Evolutionary conservation across 2,113 vertebrate species (phyloP), one percentile per base, ranked within the genome.

Genomic region (Andinoacara biseriatus): DNA sequence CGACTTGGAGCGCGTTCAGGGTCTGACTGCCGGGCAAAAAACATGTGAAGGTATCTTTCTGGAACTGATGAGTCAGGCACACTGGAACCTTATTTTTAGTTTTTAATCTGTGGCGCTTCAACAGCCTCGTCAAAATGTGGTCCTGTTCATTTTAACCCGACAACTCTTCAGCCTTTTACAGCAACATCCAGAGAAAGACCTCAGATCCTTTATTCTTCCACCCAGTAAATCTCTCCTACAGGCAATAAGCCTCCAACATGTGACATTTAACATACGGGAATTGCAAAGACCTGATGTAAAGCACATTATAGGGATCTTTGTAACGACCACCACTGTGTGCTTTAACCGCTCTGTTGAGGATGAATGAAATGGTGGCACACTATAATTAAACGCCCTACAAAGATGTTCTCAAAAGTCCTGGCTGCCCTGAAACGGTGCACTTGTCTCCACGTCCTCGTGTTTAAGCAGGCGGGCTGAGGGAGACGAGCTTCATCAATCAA

Each of bases 1-100:
- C 11, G 20, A 18, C 60, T 81, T 81, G 65, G 77, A 79, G 3
- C 24, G 2, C 22, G 72, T 75, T 82, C 61, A 60, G 49, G 7
- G 31, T 76, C 58, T 8, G 35, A 56, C n/a, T 57, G 69, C n/a
- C 35, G 29, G 24, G 3, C 17, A 72, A 52, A 3, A 49, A 24
- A 7, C 43, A 72, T 13, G 10, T 13, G 49, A 20, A 24, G 43
- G 43, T 20, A 69, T 69, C 52, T 31, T 52, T 52, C 65, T 72
- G 65, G 26, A 52, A 52, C 26, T 31, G 10, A 52, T 31, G n/a
- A 8, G 2, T 54, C 54, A 33, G 26, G 1, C 17, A 54, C 67
- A 54, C 24, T n/a, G 49, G 49, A 49, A 7, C 15, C 2, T 38
- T 38, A 38, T 49, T 2, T 43, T 43, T 11, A 13, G 13, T 43